Conservation (phyloP, 2,888 invertebrate species). For the Aethes cnicana region DNA sequence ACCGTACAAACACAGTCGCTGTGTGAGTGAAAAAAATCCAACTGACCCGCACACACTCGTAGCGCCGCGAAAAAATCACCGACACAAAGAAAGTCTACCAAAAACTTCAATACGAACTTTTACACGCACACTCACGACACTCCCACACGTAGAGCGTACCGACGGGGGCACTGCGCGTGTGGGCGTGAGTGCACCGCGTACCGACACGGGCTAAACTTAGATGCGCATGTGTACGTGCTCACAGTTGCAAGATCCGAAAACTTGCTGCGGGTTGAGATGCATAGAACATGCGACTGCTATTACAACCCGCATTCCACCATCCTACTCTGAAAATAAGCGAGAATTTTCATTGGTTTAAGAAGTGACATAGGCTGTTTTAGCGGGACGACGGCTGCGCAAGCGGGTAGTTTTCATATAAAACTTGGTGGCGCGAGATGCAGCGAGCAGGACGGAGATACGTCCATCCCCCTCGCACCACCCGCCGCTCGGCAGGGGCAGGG, state of each 20-base stretch:
- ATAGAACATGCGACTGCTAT: constrained; percentile 37
- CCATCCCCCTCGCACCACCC: constrained; percentile 65
- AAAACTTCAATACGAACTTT: constrained; percentile 80
- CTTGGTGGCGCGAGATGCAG: constrained; percentile 77
- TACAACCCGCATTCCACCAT: constrained; percentile 27
- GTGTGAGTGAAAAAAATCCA: constrained; percentile 76
- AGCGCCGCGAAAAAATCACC: constrained; percentile 73
- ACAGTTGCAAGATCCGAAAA: constrained; percentile 75
- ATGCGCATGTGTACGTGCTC: constrained; percentile 58
- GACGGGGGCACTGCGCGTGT: constrained; percentile 60
- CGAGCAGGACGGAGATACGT: constrained; percentile 51
- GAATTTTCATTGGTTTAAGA: constrained; percentile 28
- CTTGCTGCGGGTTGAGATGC: constrained; percentile 48
- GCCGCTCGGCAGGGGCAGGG: constrained; percentile 60
- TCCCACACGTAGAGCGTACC: constrained; percentile 43
- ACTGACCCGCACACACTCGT: constrained; percentile 75
- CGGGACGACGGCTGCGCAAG: constrained; percentile 59
- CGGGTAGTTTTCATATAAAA: constrained; percentile 81
- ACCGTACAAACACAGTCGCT: constrained; percentile 47
- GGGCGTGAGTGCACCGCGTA: constrained; percentile 67
- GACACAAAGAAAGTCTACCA: constrained; percentile 81
- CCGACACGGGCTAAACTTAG: constrained; percentile 73
- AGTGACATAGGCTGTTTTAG: constrained; percentile 44
- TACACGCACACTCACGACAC: constrained; percentile 53
- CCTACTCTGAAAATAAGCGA: constrained; percentile 14